Evolutionary conservation across 2,797 vertebrate genomes (phyloP), one percentile per base, ranked within the genome.

Genomic region (Chelonia mydas): DNA sequence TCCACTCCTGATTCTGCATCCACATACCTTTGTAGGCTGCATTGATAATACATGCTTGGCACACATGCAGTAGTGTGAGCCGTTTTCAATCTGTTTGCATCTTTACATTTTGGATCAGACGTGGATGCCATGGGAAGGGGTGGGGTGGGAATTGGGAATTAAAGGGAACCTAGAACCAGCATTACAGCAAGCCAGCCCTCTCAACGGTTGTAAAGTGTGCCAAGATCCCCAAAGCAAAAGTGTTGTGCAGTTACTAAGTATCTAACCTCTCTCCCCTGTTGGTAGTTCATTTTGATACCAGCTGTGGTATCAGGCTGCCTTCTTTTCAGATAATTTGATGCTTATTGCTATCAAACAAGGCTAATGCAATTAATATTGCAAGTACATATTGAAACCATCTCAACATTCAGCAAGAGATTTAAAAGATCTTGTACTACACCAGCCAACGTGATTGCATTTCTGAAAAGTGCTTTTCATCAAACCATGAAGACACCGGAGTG

Each of bases 391-490:
- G 19, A 65, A 11, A 80, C 83, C 79, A 53, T 68, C 17, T 82
- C 84, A 83, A n/a, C 74, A 81, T 90, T 95, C 55, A 81, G 45
- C 10, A 1, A 93, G 84, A 84, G 89, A 45, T 45, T 7, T 55
- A 50, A 83, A 89, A 51, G 57, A 81, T 91, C 31, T 80, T 55
- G 72, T 61, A 21, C 51, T 93, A 54, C 84, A 87, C 51, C 45
- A 74, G 19, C 84, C 65, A 91, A 55, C 28, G 57, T 72, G 87
- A 91, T 16, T 81, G 25, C 55, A 81, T 89, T 89, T 95, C 81
- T 90, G 79, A 94, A 90, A 96, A 90, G 76, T 83, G 57, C 77
- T 81, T 79, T 89, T 79, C 79, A 78, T 93, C 83, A 90, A 86
- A 86, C 77, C 68, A 78, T 51, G 84, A 81, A 81, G 79, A 83